A percentile compares a stretch with the other conserved stretches of the same genome.
These are phyloP conservation scores for Scomber colias DNA, from an alignment of 2,113 vertebrate species.

Conservation along the genomic window DNA sequence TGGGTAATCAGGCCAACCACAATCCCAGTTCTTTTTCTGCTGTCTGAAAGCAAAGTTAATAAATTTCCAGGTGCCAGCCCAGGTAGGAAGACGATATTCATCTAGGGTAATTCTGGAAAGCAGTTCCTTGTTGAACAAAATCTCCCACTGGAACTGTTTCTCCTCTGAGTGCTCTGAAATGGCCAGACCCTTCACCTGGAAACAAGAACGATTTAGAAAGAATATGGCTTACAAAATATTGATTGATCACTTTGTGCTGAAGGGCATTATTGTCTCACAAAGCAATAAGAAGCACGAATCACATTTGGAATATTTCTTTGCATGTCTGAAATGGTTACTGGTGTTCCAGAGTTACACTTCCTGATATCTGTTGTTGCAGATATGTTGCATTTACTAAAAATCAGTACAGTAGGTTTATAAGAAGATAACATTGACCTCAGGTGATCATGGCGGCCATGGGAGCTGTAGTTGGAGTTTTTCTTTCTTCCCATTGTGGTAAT, in stretches of 20 bases:
- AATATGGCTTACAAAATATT: neutral
- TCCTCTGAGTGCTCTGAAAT: constrained; percentile 9
- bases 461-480: too few species aligned
- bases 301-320: too few species aligned
- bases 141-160: constrained; percentile 48
- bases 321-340: too few species aligned
- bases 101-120: neutral
- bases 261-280: too few species aligned
- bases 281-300: too few species aligned
- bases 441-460: too few species aligned
- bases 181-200: constrained; percentile 58
- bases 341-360: too few species aligned
- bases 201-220: neutral
- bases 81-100: constrained; percentile 57
- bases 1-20: constrained; percentile 55
- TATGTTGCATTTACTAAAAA: too few species aligned
- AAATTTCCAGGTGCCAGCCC: constrained; percentile 79
- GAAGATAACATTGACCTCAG: too few species aligned
- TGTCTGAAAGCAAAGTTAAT: constrained; percentile 79
- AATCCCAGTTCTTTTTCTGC: constrained; percentile 71
- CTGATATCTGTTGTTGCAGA: too few species aligned
- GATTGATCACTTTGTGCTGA: neutral
- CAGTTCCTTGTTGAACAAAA: constrained; percentile 15
- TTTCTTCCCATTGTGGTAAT: too few species aligned
- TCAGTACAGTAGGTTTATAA: too few species aligned